Evolutionary conservation across 2,888 invertebrate genomes (phyloP).

Genomic region (Oegoconia quadripuncta): DNA sequence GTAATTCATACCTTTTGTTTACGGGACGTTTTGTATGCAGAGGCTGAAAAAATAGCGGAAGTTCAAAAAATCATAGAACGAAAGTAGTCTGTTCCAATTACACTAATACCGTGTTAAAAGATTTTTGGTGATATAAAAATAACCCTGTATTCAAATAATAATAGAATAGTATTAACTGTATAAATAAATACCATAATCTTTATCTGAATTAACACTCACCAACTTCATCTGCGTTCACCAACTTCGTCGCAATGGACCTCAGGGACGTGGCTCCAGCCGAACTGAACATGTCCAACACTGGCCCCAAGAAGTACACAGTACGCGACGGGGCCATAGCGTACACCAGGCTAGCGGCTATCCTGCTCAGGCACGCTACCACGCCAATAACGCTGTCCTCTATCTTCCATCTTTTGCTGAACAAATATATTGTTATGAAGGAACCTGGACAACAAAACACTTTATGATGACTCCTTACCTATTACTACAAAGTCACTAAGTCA

Average conservation of each 20-base stretch:
- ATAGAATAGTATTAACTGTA: too few relatives aligned
- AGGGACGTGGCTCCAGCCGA: slow-evolving; percentile 78
- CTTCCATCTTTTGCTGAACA: slow-evolving; percentile 72
- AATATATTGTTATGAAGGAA: slow-evolving; percentile 73
- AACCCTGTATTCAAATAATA: too few relatives aligned
- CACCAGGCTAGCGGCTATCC: slow-evolving; percentile 69
- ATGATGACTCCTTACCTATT: too few relatives aligned
- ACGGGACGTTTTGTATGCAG: too few relatives aligned
- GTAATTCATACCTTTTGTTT: too few relatives aligned
- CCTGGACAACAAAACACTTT: slow-evolving; percentile 41
- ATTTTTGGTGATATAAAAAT: too few relatives aligned
- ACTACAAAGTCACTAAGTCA: too few relatives aligned
- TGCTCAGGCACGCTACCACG: slow-evolving; percentile 71
- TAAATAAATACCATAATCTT: too few relatives aligned
- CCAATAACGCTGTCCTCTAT: slow-evolving; percentile 74
- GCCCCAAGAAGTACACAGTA: slow-evolving; percentile 73
- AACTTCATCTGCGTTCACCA: slow-evolving; percentile 77
- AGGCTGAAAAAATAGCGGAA: too few relatives aligned
- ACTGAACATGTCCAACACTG: slow-evolving; percentile 76
- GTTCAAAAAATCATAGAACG: too few relatives aligned
- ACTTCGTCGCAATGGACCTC: slow-evolving; percentile 77
- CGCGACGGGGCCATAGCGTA: slow-evolving; percentile 70
- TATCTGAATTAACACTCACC: slow-evolving; percentile 57
- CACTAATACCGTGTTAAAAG: too few relatives aligned
- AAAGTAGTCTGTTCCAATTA: too few relatives aligned